Evolutionary conservation across 2,797 vertebrate species (phyloP).

Genomic region (Micrastur ruficollis): DNA sequence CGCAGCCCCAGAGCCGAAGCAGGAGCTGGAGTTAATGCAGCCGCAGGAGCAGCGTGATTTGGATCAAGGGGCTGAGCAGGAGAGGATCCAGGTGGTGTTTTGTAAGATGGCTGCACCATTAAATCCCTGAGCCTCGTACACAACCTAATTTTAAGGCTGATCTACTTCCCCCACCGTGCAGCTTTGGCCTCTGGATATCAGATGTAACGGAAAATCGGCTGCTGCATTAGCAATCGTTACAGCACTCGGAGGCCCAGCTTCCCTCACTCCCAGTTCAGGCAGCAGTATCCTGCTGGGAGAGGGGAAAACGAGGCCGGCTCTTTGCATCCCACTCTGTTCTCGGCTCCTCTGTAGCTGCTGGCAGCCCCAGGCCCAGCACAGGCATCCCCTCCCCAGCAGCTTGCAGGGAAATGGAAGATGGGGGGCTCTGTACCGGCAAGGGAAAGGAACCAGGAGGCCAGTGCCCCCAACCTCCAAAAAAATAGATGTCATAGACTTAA

Average conservation of each 20-base stretch:
- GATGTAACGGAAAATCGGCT: not conserved
- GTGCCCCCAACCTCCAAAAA: not conserved
- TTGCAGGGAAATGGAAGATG: not conserved
- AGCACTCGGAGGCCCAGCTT: not conserved
- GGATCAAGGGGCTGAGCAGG: not conserved
- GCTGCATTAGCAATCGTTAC: not conserved
- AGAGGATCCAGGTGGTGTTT: not conserved
- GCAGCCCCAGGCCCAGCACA: not conserved
- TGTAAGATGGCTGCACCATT: not conserved
- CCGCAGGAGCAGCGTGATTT: not conserved
- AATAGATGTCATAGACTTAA: not conserved
- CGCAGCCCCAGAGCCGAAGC: not conserved
- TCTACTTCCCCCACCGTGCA: not conserved
- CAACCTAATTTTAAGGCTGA: not conserved
- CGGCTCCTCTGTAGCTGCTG: accelerated
- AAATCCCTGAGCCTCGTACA: not conserved
- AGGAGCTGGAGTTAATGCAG: not conserved
- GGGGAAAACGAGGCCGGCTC: not conserved
- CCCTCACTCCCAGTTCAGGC: not conserved
- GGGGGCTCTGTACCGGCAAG: not conserved
- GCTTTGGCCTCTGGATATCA: not conserved
- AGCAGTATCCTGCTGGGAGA: not conserved
- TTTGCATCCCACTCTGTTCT: not conserved
- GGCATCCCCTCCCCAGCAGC: not conserved
- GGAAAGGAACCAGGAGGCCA: not conserved